Conservation (phyloP, 2,888 invertebrate species). For the Pyrgus malvae region DNA sequence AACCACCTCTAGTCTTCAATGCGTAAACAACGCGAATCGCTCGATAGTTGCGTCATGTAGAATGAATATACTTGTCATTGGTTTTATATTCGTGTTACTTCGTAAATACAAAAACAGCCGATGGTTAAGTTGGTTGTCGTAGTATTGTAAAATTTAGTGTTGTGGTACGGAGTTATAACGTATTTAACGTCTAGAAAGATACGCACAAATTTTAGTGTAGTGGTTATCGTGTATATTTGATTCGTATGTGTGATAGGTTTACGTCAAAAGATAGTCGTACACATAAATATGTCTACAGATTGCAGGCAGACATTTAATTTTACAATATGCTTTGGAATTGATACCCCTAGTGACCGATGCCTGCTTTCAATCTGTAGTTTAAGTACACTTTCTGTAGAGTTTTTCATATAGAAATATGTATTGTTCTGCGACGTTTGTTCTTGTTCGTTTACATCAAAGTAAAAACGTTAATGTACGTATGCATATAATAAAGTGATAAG, state of each 20-base stretch:
- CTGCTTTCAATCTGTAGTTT: conserved; percentile 2
- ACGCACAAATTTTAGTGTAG: conserved; percentile 80
- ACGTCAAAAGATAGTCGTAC: too few species aligned
- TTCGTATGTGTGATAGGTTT: conserved; percentile 33
- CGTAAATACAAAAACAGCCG: too few species aligned
- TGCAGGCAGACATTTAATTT: conserved; percentile 12
- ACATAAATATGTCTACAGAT: too few species aligned
- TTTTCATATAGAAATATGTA: neutral
- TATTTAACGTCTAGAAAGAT: conserved; percentile 66
- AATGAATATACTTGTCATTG: too few species aligned
- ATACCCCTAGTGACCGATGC: neutral
- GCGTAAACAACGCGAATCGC: too few species aligned
- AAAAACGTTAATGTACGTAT: too few species aligned
- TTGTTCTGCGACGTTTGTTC: neutral
- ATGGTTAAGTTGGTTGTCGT: too few species aligned
- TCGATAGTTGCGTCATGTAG: too few species aligned
- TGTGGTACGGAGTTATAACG: conserved; percentile 43
- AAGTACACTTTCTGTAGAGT: neutral
- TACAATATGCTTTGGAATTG: conserved; percentile 22
- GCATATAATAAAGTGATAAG: neutral
- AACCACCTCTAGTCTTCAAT: too few species aligned
- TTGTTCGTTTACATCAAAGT: neutral
- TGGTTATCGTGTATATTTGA: conserved; percentile 48
- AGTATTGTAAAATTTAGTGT: conserved; percentile 46
- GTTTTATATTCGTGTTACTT: too few species aligned